Conservation (phyloP, 2,888 invertebrate species). For the Hyles lineata region DNA sequence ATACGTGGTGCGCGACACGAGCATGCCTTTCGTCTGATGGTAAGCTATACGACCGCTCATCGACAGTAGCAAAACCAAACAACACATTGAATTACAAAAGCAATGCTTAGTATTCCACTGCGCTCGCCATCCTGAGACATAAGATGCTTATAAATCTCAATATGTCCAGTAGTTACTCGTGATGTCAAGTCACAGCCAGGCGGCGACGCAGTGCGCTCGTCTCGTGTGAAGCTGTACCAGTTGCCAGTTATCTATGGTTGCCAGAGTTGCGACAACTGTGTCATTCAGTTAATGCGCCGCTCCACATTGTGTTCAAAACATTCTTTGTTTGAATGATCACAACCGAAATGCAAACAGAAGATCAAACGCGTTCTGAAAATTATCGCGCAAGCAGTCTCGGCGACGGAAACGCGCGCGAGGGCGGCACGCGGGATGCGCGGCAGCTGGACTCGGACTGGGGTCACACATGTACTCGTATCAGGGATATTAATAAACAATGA, state of each 20-base stretch:
- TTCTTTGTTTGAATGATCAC: slow-evolving; percentile 17
- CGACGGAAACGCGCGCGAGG: neutral
- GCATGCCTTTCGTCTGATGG: no score
- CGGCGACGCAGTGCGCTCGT: no score
- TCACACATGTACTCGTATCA: neutral
- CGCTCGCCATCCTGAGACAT: no score
- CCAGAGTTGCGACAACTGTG: neutral
- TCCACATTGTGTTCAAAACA: neutral
- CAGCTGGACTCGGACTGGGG: neutral
- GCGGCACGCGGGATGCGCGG: neutral
- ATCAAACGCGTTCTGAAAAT: slow-evolving; percentile 2
- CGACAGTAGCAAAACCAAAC: no score
- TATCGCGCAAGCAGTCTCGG: neutral
- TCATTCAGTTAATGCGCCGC: neutral
- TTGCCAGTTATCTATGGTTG: neutral
- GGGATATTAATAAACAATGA: neutral
- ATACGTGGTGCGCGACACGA: no score
- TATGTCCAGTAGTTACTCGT: no score
- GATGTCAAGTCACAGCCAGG: no score
- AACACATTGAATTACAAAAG: no score
- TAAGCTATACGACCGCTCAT: no score
- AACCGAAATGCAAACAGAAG: slow-evolving; percentile 3
- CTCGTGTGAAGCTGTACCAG: neutral
- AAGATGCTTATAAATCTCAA: no score
- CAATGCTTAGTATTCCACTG: no score